These are phyloP conservation scores for Balaenoptera acutorostrata DNA, from an alignment of 2,113 vertebrate species.

Conservation along the genomic window DNA sequence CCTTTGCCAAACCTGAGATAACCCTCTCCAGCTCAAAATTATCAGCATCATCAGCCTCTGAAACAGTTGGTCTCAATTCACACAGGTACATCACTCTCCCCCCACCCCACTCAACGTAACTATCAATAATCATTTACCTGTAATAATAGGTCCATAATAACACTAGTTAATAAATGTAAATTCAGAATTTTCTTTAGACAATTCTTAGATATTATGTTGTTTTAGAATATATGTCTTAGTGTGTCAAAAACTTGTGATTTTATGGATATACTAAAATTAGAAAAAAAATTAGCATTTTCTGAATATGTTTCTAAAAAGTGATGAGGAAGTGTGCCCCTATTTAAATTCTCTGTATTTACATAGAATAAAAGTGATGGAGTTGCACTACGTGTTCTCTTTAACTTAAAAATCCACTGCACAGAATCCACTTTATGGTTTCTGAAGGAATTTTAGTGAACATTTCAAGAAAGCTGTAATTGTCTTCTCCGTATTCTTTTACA, in stretches of 20 bases:
- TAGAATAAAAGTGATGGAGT: neutral
- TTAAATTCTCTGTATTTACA: neutral
- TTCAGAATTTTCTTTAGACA: neutral
- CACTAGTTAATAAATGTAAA: neutral
- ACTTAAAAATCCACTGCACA: neutral
- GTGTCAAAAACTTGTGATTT: neutral
- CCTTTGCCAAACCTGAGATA: neutral
- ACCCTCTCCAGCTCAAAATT: neutral
- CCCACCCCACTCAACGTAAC: neutral
- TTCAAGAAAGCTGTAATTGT: neutral
- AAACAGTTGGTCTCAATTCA: neutral
- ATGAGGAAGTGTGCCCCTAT: neutral
- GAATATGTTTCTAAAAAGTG: neutral
- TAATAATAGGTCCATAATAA: neutral
- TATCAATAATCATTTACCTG: neutral
- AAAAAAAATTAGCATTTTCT: neutral
- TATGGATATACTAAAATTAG: neutral
- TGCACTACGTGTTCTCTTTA: neutral
- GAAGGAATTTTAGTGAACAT: neutral
- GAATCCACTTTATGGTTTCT: neutral
- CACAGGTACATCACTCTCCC: neutral
- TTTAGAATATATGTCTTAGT: neutral
- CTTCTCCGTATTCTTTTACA: neutral
- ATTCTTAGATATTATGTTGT: neutral
- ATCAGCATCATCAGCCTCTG: neutral